A percentile compares a stretch with the other conserved stretches of the same genome.
Evolutionary conservation across 2,888 invertebrate genomes (phyloP).

Genomic region (Caenorhabditis sinica): DNA sequence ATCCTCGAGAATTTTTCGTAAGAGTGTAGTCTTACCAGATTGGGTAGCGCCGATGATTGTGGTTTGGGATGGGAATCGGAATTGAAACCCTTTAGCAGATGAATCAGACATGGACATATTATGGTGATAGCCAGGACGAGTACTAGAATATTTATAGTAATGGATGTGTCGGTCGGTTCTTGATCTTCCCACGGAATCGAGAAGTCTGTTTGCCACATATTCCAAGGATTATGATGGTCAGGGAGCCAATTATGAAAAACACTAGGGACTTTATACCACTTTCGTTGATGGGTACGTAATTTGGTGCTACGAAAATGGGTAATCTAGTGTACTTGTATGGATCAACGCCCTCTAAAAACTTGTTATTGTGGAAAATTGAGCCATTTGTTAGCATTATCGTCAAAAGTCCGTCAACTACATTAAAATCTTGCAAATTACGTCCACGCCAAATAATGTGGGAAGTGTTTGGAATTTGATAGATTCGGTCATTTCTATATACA

Average conservation of each 20-base stretch:
- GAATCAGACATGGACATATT: no score
- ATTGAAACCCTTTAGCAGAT: no score
- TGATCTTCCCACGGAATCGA: background rate
- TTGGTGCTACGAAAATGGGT: conserved; percentile 5
- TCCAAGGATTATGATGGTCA: background rate
- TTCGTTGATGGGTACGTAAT: background rate
- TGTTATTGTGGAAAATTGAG: background rate
- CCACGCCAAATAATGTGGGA: background rate
- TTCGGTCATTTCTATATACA: no score
- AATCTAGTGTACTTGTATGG: background rate
- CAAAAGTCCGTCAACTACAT: background rate
- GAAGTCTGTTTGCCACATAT: background rate
- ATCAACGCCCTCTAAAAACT: background rate
- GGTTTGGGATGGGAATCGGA: no score
- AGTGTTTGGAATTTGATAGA: no score
- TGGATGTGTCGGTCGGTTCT: background rate
- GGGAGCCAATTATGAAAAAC: conserved; percentile 1
- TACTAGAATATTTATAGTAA: background rate
- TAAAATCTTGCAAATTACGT: background rate
- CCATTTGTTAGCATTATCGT: background rate
- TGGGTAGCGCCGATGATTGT: conserved; percentile 1
- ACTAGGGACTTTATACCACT: background rate
- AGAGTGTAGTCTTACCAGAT: conserved; percentile 13
- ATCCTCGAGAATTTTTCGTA: conserved; percentile 29
- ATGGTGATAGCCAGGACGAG: background rate